phyloP scores from a whole-genome alignment of 1,140 invertebrate species.

The Drosophila melanica region DNA sequence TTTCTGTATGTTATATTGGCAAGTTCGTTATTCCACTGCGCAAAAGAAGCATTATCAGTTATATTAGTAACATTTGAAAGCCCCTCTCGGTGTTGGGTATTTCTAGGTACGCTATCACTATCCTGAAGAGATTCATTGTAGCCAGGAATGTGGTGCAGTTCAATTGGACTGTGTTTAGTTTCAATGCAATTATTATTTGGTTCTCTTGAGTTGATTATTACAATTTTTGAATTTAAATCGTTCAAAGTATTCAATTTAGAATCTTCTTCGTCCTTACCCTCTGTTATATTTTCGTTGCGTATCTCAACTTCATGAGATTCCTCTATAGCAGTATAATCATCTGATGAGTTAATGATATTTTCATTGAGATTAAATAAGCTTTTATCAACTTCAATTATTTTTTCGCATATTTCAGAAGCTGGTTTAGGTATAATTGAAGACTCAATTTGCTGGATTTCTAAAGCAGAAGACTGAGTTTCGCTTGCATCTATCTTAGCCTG shows the following conservation, averaged over 20 bases:
- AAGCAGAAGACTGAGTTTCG: neutral
- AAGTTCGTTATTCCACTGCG: constrained; percentile 76
- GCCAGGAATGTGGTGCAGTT: constrained; percentile 69
- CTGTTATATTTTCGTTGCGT: constrained; percentile 39
- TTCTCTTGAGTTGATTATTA: constrained; percentile 56
- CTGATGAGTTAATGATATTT: neutral
- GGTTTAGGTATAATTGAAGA: neutral
- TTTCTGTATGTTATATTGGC: constrained; percentile 58
- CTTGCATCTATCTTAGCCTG: neutral
- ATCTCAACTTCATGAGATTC: constrained; percentile 23
- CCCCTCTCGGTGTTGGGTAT: constrained; percentile 49
- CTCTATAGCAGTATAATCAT: constrained; percentile 19
- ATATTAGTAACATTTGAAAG: constrained; percentile 66
- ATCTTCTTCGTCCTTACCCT: constrained; percentile 60
- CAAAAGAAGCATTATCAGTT: constrained; percentile 74
- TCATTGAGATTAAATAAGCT: neutral
- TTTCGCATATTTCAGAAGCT: neutral
- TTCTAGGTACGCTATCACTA: constrained; percentile 48
- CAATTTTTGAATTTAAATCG: constrained; percentile 50
- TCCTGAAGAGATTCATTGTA: constrained; percentile 71
- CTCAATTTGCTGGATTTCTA: neutral
- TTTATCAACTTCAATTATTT: neutral
- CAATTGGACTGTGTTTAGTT: constrained; percentile 67
- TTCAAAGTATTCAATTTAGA: constrained; percentile 15
- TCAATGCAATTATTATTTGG: constrained; percentile 28